A percentile compares a stretch with the other conserved stretches of the same genome.
Conservation (phyloP, 2,888 invertebrate genomes). For the Xylota sylvarum region DNA sequence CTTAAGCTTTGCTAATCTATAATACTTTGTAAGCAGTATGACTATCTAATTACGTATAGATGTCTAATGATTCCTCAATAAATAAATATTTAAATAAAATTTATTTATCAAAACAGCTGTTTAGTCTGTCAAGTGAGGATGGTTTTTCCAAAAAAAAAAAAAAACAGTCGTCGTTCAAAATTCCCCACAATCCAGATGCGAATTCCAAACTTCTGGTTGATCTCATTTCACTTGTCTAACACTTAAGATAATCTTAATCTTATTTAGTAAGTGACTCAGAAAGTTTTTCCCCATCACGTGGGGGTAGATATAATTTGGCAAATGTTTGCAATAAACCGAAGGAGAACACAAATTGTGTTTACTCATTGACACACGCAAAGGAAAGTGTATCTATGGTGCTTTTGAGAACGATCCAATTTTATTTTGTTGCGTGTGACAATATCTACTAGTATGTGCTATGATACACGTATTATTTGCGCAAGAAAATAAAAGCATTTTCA, state of each 20-base stretch:
- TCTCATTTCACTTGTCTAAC: neutral
- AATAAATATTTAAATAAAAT: conserved; percentile 23
- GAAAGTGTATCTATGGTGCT: conserved; percentile 1
- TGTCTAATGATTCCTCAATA: neutral
- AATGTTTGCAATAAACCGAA: conserved; percentile 17
- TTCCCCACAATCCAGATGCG: conserved; percentile 16
- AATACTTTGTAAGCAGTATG: neutral
- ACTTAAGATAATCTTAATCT: neutral
- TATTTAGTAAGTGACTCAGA: conserved; percentile 29
- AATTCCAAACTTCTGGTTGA: conserved; percentile 28
- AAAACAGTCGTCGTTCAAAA: conserved; percentile 4
- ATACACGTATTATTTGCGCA: conserved; percentile 14
- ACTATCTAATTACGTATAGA: neutral
- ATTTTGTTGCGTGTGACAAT: conserved; percentile 41
- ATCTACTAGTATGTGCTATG: neutral
- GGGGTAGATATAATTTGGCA: conserved; percentile 35
- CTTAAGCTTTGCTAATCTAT: conserved; percentile 5
- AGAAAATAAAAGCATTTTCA: neutral
- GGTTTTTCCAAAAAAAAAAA: conserved; percentile 50
- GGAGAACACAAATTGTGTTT: conserved; percentile 6
- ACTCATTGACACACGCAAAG: conserved; percentile 31
- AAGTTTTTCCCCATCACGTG: conserved; percentile 24
- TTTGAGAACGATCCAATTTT: conserved; percentile 58
- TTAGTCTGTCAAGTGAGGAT: conserved; percentile 10
- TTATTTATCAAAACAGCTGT: conserved; percentile 43